Conservation (phyloP, 1,140 invertebrate genomes). For the Philotrypesis tridentata region DNA sequence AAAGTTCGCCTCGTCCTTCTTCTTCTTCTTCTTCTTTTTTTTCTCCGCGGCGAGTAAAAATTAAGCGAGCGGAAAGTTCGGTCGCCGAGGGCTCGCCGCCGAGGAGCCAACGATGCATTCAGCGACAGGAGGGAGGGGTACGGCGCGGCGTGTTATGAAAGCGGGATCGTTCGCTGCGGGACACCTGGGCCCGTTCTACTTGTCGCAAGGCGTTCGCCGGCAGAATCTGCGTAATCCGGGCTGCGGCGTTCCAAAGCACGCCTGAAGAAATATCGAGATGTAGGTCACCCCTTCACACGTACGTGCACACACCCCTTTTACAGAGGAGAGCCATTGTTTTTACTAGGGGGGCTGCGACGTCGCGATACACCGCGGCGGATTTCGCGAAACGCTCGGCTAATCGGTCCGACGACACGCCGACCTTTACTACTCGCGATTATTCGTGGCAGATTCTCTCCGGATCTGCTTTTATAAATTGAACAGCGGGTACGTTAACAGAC, state of each 20-base stretch:
- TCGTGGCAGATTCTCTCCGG: too few relatives aligned
- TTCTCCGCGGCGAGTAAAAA: background rate
- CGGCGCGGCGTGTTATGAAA: background rate
- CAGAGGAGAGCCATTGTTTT: too few relatives aligned
- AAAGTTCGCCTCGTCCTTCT: background rate
- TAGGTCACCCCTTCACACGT: background rate
- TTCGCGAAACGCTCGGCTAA: background rate
- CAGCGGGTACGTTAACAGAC: too few relatives aligned
- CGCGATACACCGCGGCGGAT: too few relatives aligned
- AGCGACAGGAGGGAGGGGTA: background rate
- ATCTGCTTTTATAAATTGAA: background rate
- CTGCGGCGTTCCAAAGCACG: background rate
- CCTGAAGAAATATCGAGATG: background rate
- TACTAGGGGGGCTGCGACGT: too few relatives aligned
- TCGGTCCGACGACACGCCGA: background rate
- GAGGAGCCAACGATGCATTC: background rate
- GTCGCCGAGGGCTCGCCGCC: background rate
- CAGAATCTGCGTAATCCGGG: constrained; percentile 8
- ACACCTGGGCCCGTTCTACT: background rate
- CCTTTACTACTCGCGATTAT: too few relatives aligned
- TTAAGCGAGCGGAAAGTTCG: background rate
- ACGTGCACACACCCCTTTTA: too few relatives aligned
- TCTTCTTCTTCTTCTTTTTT: background rate
- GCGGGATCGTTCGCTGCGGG: background rate
- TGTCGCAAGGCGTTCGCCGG: background rate